phyloP scores from a whole-genome alignment of 2,113 vertebrate genomes.

The Rynchops niger region DNA sequence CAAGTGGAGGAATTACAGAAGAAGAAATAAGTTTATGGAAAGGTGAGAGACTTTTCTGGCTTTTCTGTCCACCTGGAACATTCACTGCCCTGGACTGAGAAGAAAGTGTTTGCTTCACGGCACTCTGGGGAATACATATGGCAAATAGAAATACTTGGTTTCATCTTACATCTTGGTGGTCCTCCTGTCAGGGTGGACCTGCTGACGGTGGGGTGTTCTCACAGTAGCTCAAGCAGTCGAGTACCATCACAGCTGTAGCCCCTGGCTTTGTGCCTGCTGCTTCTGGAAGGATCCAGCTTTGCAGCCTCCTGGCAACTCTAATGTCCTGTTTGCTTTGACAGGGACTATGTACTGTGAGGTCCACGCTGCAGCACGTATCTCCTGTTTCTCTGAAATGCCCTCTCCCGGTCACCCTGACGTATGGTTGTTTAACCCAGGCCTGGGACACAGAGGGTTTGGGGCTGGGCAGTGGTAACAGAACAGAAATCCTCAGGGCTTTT shows the following conservation, averaged over 20 bases:
- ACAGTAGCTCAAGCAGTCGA: neutral
- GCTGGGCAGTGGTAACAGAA: neutral
- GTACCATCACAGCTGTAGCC: neutral
- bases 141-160: neutral
- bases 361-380: rapidly evolving
- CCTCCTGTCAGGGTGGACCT: neutral
- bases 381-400: neutral
- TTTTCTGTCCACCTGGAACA: neutral
- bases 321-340: neutral
- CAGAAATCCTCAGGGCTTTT: neutral
- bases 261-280: neutral
- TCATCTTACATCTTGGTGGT: neutral
- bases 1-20: neutral
- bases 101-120: neutral
- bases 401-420: neutral
- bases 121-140: neutral
- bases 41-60: neutral
- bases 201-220: neutral
- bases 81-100: neutral
- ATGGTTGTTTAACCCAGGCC: neutral
- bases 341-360: neutral
- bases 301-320: neutral
- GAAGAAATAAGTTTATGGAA: neutral
- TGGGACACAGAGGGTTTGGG: neutral
- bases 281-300: neutral